Evolutionary conservation across 2,888 invertebrate species (phyloP), one percentile per base, ranked within the genome.

Genomic region (Eristalinus sepulchralis): DNA sequence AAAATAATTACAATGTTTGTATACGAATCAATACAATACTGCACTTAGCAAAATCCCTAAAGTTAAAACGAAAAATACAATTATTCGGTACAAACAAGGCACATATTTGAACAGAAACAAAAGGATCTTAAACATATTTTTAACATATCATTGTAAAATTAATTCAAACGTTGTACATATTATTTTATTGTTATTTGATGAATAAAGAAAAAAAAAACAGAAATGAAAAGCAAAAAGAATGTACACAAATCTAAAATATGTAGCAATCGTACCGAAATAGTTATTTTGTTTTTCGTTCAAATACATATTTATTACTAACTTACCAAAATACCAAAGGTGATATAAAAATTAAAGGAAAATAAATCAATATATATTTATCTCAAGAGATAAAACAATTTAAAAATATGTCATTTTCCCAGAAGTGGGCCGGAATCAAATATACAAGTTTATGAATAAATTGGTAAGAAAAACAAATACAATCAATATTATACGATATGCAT

Each of bases 1-100:
- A 36, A 84, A 81, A 73, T 55, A 75, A 88, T 77, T 80, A 89
- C 88, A 91, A 88, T 89, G 89, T 90, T 91, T 91, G 91, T 91
- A 91, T 90, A 90, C 91, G 91, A 91, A 89, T 88, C 85, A 79
- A 83, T 70, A 81, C 64, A 79, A 87, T 73, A 76, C 53, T 72
- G 67, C 70, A 83, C 71, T 72, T 76, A 68, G 63, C 36, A 81
- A 78, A 88, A 64, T 73, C 70, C 47, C 17, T 47, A 47, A 47
- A 17, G 47, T 17, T 73, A 57, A 9, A 79, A 88, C 84, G 78
- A 79, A 70, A 70, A 79, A 76, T 70, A 70, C 34, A 82, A 47
- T 78, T 73, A 76, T 79, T 76, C 81, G 84, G 78, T 80, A 70
- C 81, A 88, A 67, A 88, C 77, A 68, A 67, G 71, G 81, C 85